A percentile compares a stretch with the other conserved stretches of the same genome.
phyloP scores from a whole-genome alignment of 1,140 invertebrate genomes.

The Drosophila persimilis region DNA sequence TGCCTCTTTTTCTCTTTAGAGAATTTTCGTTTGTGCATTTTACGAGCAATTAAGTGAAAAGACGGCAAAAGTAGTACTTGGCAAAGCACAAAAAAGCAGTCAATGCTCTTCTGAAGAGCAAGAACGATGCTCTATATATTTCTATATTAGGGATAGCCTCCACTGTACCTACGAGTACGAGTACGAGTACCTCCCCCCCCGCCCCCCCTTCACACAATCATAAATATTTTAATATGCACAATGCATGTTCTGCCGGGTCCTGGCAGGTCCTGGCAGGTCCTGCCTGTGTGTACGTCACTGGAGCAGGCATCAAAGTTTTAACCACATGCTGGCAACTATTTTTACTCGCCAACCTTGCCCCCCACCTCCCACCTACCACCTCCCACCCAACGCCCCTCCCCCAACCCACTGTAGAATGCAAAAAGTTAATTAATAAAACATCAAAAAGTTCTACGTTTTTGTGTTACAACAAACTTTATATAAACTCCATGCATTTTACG shows the following conservation, averaged over 20 bases:
- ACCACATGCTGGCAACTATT: conserved; percentile 61
- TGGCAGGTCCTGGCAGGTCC: conserved; percentile 40
- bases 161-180: not conserved
- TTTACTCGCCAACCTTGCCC: conserved; percentile 17
- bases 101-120: too few relatives aligned
- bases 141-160: too few relatives aligned
- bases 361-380: not conserved
- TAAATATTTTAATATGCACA: conserved; percentile 71
- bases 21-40: conserved; percentile 62
- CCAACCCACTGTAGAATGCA: conserved; percentile 52
- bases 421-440: conserved; percentile 82
- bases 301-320: conserved; percentile 78
- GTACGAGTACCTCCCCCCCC: too few relatives aligned
- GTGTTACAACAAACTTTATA: conserved; percentile 77
- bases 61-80: conserved; percentile 60
- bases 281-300: conserved; percentile 68
- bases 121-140: too few relatives aligned
- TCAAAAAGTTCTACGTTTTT: conserved; percentile 79
- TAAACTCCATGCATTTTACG: conserved; percentile 79
- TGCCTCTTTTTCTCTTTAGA: conserved; percentile 7
- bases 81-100: conserved; percentile 29
- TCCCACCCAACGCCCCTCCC: too few relatives aligned
- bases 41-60: conserved; percentile 76
- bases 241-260: conserved; percentile 42
- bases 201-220: conserved; percentile 41